phyloP scores from a whole-genome alignment of 1,140 invertebrate species.

The Wasmannia auropunctata region DNA sequence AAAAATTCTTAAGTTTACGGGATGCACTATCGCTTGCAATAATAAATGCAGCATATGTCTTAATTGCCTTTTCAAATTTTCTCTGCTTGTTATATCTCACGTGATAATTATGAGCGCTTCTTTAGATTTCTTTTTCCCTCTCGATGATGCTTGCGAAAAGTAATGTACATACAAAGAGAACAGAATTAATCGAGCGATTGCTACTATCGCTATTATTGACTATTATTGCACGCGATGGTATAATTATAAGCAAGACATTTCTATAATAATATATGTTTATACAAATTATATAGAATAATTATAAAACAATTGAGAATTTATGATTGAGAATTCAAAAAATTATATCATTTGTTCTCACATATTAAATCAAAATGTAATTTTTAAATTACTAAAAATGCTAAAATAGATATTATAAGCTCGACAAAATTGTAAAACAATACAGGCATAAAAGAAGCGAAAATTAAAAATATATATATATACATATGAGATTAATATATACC shows the following conservation, averaged over 20 bases:
- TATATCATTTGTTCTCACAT: neutral
- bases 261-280: constrained; percentile 14
- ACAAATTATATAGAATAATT: neutral
- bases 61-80: neutral
- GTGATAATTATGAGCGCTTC: neutral
- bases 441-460: neutral
- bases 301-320: constrained; percentile 19
- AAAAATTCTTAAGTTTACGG: neutral
- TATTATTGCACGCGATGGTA: constrained; percentile 19
- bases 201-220: too few species aligned
- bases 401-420: neutral
- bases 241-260: neutral
- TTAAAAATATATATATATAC: neutral
- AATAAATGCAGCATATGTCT: constrained; percentile 30
- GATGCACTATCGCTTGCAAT: constrained; percentile 34
- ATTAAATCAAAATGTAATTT: neutral
- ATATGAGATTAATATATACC: neutral
- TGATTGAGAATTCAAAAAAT: neutral
- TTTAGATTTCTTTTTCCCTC: neutral
- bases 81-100: neutral
- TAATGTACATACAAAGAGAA: neutral
- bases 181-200: neutral
- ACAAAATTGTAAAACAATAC: neutral
- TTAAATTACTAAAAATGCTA: neutral
- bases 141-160: neutral